These are phyloP conservation scores for Ceratosolen fusciceps DNA, from an alignment of 1,140 invertebrate species.

Conservation along the genomic window DNA sequence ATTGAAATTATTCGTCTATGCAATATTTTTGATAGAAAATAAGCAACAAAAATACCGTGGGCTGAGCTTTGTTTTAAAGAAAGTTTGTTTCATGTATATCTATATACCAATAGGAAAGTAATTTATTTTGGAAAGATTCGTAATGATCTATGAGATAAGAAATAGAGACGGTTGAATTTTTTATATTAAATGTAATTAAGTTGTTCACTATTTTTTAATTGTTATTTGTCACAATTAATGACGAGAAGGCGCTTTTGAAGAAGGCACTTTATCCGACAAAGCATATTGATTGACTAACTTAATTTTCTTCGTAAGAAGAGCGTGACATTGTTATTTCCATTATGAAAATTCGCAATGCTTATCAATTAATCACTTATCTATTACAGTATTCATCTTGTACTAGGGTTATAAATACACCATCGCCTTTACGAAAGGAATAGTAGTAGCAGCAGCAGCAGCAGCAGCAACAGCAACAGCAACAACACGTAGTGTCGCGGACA, in stretches of 20 bases:
- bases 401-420: slow-evolving; percentile 36
- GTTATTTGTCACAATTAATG: too few relatives aligned
- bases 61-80: slow-evolving; percentile 8
- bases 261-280: neutral
- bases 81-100: too few relatives aligned
- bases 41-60: neutral
- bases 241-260: too few relatives aligned
- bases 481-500: too few relatives aligned
- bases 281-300: slow-evolving; percentile 14
- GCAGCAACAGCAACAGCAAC: too few relatives aligned
- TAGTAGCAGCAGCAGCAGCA: too few relatives aligned
- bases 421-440: neutral
- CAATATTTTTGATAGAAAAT: slow-evolving; percentile 3
- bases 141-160: neutral
- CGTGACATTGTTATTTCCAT: slow-evolving; percentile 24
- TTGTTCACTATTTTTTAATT: too few relatives aligned
- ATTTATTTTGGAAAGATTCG: neutral
- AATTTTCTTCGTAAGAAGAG: neutral
- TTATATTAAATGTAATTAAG: too few relatives aligned
- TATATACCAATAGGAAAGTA: too few relatives aligned
- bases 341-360: slow-evolving; percentile 7
- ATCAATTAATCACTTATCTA: slow-evolving; percentile 31
- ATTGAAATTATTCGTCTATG: neutral
- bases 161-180: too few relatives aligned
- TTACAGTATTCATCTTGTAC: neutral